Evolutionary conservation across 1,140 invertebrate species (phyloP).

Genomic region (Bombus terrestris): DNA sequence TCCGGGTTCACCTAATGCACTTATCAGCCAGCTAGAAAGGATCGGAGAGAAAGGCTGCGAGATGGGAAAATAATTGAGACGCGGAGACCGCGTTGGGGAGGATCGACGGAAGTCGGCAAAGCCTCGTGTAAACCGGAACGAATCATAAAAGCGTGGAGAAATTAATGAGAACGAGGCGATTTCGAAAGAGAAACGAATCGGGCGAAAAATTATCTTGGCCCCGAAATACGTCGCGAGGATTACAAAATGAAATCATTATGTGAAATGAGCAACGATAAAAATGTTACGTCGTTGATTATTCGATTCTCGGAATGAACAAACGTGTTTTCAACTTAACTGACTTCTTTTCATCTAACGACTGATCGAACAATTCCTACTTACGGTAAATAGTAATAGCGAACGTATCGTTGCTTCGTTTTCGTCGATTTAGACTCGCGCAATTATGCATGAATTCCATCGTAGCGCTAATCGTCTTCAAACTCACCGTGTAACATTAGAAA

Average conservation of each 20-base stretch:
- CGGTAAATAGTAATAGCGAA: too few relatives aligned
- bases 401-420: too few relatives aligned
- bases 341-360: too few relatives aligned
- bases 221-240: neutral
- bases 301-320: neutral
- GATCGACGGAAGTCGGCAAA: conserved; percentile 24
- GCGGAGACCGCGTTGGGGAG: conserved; percentile 20
- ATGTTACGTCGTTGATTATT: neutral
- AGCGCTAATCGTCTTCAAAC: neutral
- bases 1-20: conserved; percentile 68
- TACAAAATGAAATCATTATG: neutral
- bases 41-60: conserved; percentile 18
- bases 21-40: conserved; percentile 59
- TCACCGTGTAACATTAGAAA: neutral
- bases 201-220: conserved; percentile 43
- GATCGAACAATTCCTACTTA: too few relatives aligned
- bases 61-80: conserved; percentile 61
- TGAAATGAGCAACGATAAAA: neutral
- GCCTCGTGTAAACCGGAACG: conserved; percentile 37
- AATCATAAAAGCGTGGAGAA: conserved; percentile 47
- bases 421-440: too few relatives aligned
- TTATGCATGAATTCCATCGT: neutral
- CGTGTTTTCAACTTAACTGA: too few relatives aligned
- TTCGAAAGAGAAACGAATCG: conserved; percentile 18
- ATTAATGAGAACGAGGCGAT: conserved; percentile 37